Conservation (phyloP, 2,113 vertebrate genomes). For the Chaenocephalus aceratus region DNA sequence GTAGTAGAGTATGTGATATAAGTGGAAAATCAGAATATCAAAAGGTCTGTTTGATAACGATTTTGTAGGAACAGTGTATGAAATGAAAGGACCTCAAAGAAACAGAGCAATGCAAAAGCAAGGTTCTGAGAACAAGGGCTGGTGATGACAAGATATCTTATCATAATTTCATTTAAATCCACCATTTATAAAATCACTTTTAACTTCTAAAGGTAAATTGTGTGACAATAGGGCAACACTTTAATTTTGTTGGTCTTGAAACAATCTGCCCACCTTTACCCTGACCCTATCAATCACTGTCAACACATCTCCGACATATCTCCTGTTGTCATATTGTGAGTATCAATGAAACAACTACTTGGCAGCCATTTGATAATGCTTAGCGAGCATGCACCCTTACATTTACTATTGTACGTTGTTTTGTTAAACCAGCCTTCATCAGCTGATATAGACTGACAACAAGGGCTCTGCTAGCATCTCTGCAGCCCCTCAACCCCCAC, state of each 20-base stretch:
- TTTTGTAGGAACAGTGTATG: neutral
- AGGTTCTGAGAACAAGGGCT: neutral
- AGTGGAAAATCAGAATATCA: neutral
- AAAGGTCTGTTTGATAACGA: neutral
- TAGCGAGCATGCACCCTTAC: constrained; percentile 13
- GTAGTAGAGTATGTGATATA: neutral
- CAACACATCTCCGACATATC: constrained; percentile 34
- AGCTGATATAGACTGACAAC: neutral
- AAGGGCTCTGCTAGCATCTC: neutral
- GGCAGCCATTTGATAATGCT: constrained; percentile 53
- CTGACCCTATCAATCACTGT: constrained; percentile 64
- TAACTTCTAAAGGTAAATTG: neutral
- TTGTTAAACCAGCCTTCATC: neutral
- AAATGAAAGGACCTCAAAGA: neutral
- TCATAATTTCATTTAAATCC: neutral
- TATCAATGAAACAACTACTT: constrained; percentile 53
- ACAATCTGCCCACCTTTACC: constrained; percentile 53
- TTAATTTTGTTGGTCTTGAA: constrained; percentile 36
- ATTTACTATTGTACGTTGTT: neutral
- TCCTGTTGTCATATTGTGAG: constrained; percentile 33
- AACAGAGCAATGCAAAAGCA: neutral
- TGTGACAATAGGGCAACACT: neutral
- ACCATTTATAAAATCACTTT: neutral
- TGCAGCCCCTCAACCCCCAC: constrained; percentile 14
- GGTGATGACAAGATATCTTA: neutral